phyloP scores from a whole-genome alignment of 2,888 invertebrate genomes.

The Vandiemenella viatica region DNA sequence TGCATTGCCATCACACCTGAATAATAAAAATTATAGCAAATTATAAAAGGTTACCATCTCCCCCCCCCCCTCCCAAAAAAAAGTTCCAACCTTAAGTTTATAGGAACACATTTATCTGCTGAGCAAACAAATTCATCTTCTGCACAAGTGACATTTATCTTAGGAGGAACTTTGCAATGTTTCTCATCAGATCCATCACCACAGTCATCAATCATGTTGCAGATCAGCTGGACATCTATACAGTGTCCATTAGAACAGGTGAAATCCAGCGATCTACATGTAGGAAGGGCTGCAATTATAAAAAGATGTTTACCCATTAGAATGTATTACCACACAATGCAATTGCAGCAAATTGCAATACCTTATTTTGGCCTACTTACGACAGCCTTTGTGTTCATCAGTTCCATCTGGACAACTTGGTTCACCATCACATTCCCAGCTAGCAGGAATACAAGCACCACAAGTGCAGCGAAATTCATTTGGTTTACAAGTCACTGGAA shows the following conservation, averaged over 20 bases:
- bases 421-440: constrained; percentile 31
- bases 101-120: constrained; percentile 28
- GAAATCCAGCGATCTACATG: constrained; percentile 34
- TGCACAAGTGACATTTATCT: constrained; percentile 23
- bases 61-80: too few relatives aligned
- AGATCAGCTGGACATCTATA: constrained; percentile 35
- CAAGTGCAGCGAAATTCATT: constrained; percentile 9
- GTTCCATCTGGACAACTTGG: constrained; percentile 25
- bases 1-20: constrained; percentile 44
- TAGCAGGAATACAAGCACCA: constrained; percentile 16
- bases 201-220: constrained; percentile 43
- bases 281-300: constrained; percentile 6
- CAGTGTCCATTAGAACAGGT: constrained; percentile 38
- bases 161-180: constrained; percentile 13
- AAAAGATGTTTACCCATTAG: background rate
- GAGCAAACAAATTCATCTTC: constrained; percentile 35
- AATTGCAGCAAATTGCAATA: background rate
- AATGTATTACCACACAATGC: background rate
- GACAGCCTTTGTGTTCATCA: constrained; percentile 34
- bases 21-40: background rate
- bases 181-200: constrained; percentile 19
- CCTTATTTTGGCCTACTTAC: constrained; percentile 14
- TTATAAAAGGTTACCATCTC: background rate
- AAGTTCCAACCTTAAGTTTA: constrained; percentile 19
- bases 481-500: constrained; percentile 8